phyloP scores from a whole-genome alignment of 2,888 invertebrate species.

The Caenorhabditis doughertyi region DNA sequence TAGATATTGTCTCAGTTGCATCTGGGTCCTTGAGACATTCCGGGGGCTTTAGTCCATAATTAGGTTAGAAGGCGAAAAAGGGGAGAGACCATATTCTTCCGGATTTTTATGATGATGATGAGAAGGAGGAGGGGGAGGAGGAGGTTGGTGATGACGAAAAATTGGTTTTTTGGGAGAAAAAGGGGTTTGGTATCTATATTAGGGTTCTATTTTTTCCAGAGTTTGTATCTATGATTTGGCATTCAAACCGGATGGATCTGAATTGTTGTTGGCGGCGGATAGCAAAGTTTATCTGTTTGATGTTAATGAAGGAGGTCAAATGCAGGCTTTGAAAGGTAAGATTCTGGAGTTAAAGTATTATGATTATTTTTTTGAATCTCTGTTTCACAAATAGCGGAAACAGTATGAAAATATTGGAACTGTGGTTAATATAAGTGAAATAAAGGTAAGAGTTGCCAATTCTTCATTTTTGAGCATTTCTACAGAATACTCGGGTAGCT shows the following conservation, averaged over 20 bases:
- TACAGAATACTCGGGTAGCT: too few relatives aligned
- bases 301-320: slow-evolving; percentile 91
- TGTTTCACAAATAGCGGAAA: too few relatives aligned
- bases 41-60: slow-evolving; percentile 17
- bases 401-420: too few relatives aligned
- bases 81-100: slow-evolving; percentile 1
- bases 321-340: slow-evolving; percentile 92
- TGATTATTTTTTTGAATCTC: too few relatives aligned
- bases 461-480: too few relatives aligned
- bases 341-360: too few relatives aligned
- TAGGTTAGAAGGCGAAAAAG: background rate
- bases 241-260: slow-evolving; percentile 95
- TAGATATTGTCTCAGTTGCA: slow-evolving; percentile 35
- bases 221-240: slow-evolving; percentile 93
- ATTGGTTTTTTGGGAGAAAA: background rate
- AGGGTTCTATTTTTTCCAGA: slow-evolving; percentile 49
- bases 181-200: background rate
- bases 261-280: slow-evolving; percentile 95
- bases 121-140: too few relatives aligned
- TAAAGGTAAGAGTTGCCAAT: too few relatives aligned
- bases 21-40: slow-evolving; percentile 29
- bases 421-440: too few relatives aligned
- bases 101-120: slow-evolving; percentile 5
- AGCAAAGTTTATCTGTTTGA: slow-evolving; percentile 91
- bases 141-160: slow-evolving; percentile 7